Evolutionary conservation across 2,888 invertebrate species (phyloP).

Genomic region (Chloroclysta siterata): DNA sequence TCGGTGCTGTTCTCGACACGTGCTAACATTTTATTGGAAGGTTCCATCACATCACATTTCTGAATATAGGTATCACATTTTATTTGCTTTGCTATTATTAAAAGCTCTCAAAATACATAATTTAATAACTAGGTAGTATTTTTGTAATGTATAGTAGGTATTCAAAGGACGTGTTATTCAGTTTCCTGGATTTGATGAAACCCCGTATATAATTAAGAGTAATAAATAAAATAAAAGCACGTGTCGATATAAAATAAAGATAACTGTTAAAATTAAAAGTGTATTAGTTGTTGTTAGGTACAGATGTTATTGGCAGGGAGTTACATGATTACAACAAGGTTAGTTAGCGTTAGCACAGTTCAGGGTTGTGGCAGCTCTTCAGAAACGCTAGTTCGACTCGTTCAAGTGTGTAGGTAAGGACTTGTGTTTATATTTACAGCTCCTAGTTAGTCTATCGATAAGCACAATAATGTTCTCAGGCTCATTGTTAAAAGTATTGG

Average conservation of each 20-base stretch:
- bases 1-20: slow-evolving; percentile 46
- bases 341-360: slow-evolving; percentile 45
- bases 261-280: slow-evolving; percentile 40
- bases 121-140: too few relatives aligned
- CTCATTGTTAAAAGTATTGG: slow-evolving; percentile 46
- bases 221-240: slow-evolving; percentile 34
- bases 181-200: slow-evolving; percentile 20
- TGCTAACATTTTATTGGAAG: slow-evolving; percentile 34
- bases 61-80: background rate
- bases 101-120: background rate
- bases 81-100: background rate
- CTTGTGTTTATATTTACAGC: slow-evolving; percentile 58
- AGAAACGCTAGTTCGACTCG: slow-evolving; percentile 39
- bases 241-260: slow-evolving; percentile 39
- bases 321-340: slow-evolving; percentile 40
- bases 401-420: slow-evolving; percentile 41
- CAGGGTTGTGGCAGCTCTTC: slow-evolving; percentile 46
- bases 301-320: slow-evolving; percentile 39
- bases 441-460: slow-evolving; percentile 5
- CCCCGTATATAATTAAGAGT: slow-evolving; percentile 8
- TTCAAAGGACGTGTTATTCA: background rate
- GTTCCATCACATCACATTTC: slow-evolving; percentile 21
- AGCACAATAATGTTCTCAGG: slow-evolving; percentile 36
- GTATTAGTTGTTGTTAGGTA: slow-evolving; percentile 35
- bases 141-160: background rate